Percentiles rank a stretch among this genome's conserved stretches.
phyloP scores from a whole-genome alignment of 2,888 invertebrate species.

The Melieria picta region DNA sequence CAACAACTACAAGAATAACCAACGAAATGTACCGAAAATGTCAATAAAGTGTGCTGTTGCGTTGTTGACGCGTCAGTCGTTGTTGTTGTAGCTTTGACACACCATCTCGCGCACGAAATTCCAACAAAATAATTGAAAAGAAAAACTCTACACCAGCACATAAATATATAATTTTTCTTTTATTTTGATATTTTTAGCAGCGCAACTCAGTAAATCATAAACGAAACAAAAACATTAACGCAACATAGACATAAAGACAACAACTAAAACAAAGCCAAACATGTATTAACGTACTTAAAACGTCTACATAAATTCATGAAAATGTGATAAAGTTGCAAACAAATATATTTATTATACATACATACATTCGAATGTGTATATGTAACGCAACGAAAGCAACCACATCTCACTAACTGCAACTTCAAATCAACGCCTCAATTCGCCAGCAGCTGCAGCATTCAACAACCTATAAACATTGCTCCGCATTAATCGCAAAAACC shows the following conservation, averaged over 20 bases:
- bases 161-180: slow-evolving; percentile 34
- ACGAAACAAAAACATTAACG: slow-evolving; percentile 52
- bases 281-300: background rate
- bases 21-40: background rate
- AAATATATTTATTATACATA: too few relatives aligned
- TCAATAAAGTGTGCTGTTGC: slow-evolving; percentile 13
- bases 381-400: too few relatives aligned
- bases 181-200: slow-evolving; percentile 29
- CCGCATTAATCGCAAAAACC: too few relatives aligned
- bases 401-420: too few relatives aligned
- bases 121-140: background rate
- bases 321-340: too few relatives aligned
- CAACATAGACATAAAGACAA: slow-evolving; percentile 36
- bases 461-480: too few relatives aligned
- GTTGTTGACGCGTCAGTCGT: slow-evolving; percentile 31
- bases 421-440: too few relatives aligned
- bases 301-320: background rate
- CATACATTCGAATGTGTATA: too few relatives aligned
- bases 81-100: slow-evolving; percentile 42
- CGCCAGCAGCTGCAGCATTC: too few relatives aligned
- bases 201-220: too few relatives aligned
- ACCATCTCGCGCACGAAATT: slow-evolving; percentile 16
- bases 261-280: background rate
- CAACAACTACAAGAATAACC: slow-evolving; percentile 2
- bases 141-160: slow-evolving; percentile 19